A percentile compares a stretch with the other conserved stretches of the same genome.
Conservation (phyloP, 2,888 invertebrate species). For the Tenthredo mesomela region DNA sequence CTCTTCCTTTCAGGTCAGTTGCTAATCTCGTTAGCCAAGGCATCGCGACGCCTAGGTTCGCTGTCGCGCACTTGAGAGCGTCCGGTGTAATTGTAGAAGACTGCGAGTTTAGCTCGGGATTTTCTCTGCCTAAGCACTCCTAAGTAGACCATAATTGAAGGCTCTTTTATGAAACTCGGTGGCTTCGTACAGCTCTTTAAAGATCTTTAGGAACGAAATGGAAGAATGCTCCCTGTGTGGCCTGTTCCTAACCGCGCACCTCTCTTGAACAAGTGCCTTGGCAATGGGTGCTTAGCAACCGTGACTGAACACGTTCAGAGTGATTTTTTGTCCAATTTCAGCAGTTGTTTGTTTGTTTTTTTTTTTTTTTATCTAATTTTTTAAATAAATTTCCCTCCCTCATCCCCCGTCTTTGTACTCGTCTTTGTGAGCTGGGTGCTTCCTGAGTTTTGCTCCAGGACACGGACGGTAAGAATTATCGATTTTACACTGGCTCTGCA, state of each 20-base stretch:
- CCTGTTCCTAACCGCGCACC: background rate
- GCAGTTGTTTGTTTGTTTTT: background rate
- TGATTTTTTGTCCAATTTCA: background rate
- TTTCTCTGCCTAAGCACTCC: slow-evolving; percentile 25
- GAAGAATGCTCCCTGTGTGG: slow-evolving; percentile 38
- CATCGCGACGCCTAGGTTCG: slow-evolving; percentile 4
- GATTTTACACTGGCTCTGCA: slow-evolving; percentile 23
- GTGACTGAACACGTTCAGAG: slow-evolving; percentile 25
- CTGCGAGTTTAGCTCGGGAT: slow-evolving; percentile 25
- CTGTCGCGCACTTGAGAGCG: slow-evolving; percentile 21
- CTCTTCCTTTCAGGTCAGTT: background rate
- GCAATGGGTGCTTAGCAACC: slow-evolving; percentile 36
- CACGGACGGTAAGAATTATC: slow-evolving; percentile 18
- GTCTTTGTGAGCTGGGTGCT: background rate
- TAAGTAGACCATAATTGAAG: slow-evolving; percentile 34
- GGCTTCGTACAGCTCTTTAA: background rate
- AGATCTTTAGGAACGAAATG: slow-evolving; percentile 5
- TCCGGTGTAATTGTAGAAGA: slow-evolving; percentile 36
- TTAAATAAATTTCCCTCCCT: background rate
- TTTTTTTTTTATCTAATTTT: background rate
- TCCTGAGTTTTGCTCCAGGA: background rate
- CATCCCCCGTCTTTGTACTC: background rate
- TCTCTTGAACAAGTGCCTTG: background rate
- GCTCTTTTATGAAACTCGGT: slow-evolving; percentile 37
- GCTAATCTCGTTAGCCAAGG: slow-evolving; percentile 31